Percentiles rank a stretch among this genome's conserved stretches.
Conservation (phyloP, 35 echinoderm and acorn worm species). For the Stichopus chloronotus region DNA sequence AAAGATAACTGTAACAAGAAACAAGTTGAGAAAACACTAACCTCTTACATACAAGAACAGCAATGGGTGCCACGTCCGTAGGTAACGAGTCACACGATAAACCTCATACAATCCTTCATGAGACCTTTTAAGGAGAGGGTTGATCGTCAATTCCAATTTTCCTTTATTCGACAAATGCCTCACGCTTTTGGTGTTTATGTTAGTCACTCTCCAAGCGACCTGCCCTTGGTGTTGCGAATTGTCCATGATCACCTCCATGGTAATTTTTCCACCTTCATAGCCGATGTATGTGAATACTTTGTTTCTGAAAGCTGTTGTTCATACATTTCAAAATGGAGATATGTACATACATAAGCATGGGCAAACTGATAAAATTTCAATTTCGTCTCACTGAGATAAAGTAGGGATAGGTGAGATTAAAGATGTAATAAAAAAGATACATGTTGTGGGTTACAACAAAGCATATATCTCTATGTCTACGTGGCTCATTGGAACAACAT, state of each 20-base stretch:
- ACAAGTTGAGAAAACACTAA: background rate
- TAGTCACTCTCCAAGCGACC: constrained; percentile 11
- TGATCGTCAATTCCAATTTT: background rate
- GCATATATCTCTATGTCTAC: no score
- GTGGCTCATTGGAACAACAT: no score
- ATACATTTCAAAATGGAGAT: background rate
- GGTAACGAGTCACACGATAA: background rate
- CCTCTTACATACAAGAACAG: constrained; percentile 27
- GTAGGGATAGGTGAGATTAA: background rate
- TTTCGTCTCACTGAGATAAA: background rate
- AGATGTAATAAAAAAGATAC: background rate
- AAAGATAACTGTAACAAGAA: background rate
- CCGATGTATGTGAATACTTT: constrained; percentile 4
- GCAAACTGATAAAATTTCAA: background rate
- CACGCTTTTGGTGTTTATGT: background rate
- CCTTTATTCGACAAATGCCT: background rate
- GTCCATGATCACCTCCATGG: background rate
- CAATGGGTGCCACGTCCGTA: constrained; percentile 41
- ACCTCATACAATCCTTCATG: constrained; percentile 34
- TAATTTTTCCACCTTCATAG: background rate
- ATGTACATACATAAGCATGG: background rate
- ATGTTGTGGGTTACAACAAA: no score
- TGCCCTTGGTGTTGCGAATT: background rate
- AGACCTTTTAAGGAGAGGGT: background rate
- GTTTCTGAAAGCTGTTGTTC: constrained; percentile 11